Percentiles rank a stretch among this genome's conserved stretches.
Evolutionary conservation across 2,888 invertebrate species (phyloP).

Genomic region (Drosophila monieri): DNA sequence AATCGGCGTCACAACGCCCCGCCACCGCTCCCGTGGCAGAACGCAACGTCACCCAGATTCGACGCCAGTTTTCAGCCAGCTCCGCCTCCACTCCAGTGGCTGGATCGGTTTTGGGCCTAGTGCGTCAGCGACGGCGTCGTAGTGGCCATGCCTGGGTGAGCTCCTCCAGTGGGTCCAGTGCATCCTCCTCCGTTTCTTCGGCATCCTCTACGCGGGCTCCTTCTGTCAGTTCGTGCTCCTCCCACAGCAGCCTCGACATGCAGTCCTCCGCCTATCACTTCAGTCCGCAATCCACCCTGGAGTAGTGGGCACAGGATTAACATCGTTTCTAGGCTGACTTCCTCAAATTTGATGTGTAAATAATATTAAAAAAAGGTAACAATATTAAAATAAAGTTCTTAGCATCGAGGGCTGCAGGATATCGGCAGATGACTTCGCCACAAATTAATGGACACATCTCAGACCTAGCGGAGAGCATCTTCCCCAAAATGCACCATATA

Average conservation of each 20-base stretch:
- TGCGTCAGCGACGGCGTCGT: slow-evolving; percentile 63
- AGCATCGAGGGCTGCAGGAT: too few relatives aligned
- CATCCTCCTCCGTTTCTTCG: slow-evolving; percentile 64
- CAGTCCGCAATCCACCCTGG: slow-evolving; percentile 52
- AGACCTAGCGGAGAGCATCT: too few relatives aligned
- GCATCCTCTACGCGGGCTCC: slow-evolving; percentile 66
- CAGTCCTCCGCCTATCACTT: slow-evolving; percentile 56
- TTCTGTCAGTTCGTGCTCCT: slow-evolving; percentile 65
- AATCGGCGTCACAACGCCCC: slow-evolving; percentile 44
- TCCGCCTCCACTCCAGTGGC: slow-evolving; percentile 69
- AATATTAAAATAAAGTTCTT: too few relatives aligned
- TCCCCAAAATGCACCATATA: too few relatives aligned
- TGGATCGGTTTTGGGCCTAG: slow-evolving; percentile 76
- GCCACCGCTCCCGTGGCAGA: slow-evolving; percentile 53
- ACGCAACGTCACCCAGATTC: slow-evolving; percentile 4
- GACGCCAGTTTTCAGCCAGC: slow-evolving; percentile 35
- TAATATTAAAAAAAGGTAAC: too few relatives aligned
- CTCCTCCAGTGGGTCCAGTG: slow-evolving; percentile 65
- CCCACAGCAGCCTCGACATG: slow-evolving; percentile 64
- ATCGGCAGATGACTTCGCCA: too few relatives aligned
- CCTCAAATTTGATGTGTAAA: too few relatives aligned
- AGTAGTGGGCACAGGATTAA: slow-evolving; percentile 16
- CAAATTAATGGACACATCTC: too few relatives aligned
- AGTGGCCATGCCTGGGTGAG: slow-evolving; percentile 68
- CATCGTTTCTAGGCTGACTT: too few relatives aligned